A percentile compares a stretch with the other conserved stretches of the same genome.
Evolutionary conservation across 2,888 invertebrate genomes (phyloP).

Genomic region (Pycnomerus fuliginosus): DNA sequence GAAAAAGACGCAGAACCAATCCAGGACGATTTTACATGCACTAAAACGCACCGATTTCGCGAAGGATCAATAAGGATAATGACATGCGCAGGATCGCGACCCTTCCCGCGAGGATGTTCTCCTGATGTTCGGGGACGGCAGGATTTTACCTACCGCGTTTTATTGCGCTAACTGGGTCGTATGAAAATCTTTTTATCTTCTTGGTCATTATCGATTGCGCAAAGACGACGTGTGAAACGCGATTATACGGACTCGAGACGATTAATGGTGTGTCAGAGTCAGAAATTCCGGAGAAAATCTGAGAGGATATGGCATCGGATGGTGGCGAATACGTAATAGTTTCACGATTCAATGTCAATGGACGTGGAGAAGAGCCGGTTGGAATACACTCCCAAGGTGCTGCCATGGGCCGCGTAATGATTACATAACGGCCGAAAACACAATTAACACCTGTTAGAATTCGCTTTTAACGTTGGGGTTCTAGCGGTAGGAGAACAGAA

Average conservation of each 20-base stretch:
- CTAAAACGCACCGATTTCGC: not conserved
- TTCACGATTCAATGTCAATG: too few relatives aligned
- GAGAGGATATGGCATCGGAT: too few relatives aligned
- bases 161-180: slow-evolving; percentile 12
- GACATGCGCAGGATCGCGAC: slow-evolving; percentile 19
- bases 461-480: slow-evolving; percentile 48
- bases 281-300: too few relatives aligned
- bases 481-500: not conserved
- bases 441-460: slow-evolving; percentile 49
- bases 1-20: not conserved
- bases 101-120: slow-evolving; percentile 13
- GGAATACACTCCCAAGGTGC: too few relatives aligned
- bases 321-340: too few relatives aligned
- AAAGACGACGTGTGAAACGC: too few relatives aligned
- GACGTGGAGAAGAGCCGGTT: too few relatives aligned
- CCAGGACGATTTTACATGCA: not conserved
- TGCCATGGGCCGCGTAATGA: slow-evolving; percentile 18
- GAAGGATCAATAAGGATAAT: slow-evolving; percentile 8
- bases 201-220: too few relatives aligned
- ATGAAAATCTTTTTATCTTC: too few relatives aligned
- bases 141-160: slow-evolving; percentile 43
- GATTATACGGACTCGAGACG: too few relatives aligned
- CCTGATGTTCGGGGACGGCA: slow-evolving; percentile 38
- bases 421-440: slow-evolving; percentile 33
- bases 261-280: too few relatives aligned